phyloP scores from a whole-genome alignment of 2,888 invertebrate species.

The Acronicta leporina region DNA sequence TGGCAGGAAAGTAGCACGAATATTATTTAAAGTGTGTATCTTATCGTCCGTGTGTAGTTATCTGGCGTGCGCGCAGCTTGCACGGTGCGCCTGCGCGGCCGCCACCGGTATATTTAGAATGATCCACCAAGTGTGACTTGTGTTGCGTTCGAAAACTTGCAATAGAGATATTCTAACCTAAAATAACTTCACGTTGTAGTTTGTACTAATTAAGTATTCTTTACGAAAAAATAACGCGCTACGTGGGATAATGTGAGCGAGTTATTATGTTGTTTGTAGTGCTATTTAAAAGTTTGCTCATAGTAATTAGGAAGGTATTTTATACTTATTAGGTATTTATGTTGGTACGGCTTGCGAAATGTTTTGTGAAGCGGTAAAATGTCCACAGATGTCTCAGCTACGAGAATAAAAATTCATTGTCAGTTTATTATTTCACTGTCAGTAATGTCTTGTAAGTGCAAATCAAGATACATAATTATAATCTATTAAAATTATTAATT shows the following conservation, averaged over 20 bases:
- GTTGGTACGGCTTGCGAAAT: no score
- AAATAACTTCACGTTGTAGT: constrained; percentile 61
- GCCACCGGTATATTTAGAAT: constrained; percentile 86
- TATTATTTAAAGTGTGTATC: constrained; percentile 74
- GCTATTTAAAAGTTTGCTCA: not conserved
- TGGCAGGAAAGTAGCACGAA: constrained; percentile 67
- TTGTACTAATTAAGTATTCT: constrained; percentile 46
- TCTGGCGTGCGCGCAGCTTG: constrained; percentile 74
- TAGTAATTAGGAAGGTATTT: no score
- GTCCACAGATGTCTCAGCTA: no score
- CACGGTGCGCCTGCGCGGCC: constrained; percentile 80
- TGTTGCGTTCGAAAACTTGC: constrained; percentile 73
- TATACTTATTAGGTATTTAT: no score
- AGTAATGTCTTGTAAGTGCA: no score
- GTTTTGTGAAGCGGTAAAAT: no score
- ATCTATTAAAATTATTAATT: no score
- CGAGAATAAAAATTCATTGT: no score
- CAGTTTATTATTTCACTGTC: no score
- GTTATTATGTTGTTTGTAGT: constrained; percentile 12
- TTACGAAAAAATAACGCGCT: constrained; percentile 47
- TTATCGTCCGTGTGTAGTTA: constrained; percentile 81
- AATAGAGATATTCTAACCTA: constrained; percentile 64
- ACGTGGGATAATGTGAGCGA: constrained; percentile 39
- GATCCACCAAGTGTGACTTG: constrained; percentile 79
- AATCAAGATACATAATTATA: no score